phyloP scores from a whole-genome alignment of 2,797 vertebrate species.

The Clarias fuscus region DNA sequence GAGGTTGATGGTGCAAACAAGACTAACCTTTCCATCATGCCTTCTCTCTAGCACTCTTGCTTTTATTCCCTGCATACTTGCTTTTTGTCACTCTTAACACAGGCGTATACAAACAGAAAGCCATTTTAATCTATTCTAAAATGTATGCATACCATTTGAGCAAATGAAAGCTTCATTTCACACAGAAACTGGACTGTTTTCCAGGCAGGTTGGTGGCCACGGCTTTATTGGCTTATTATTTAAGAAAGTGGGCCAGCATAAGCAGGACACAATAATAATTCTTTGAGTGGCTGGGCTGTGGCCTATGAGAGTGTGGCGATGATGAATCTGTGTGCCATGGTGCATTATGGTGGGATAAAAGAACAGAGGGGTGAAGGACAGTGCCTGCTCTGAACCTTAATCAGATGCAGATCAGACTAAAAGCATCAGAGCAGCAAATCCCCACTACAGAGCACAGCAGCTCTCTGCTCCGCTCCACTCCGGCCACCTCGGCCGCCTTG shows the following conservation, averaged over 20 bases:
- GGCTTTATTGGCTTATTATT: conserved; percentile 57
- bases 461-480: conserved; percentile 40
- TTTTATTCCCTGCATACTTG: neutral
- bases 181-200: conserved; percentile 29
- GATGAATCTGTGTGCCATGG: conserved; percentile 74
- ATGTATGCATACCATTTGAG: conserved; percentile 28
- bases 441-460: conserved; percentile 72
- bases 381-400: conserved; percentile 83
- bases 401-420: conserved; percentile 89
- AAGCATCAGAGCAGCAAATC: conserved; percentile 90
- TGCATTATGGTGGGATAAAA: conserved; percentile 79
- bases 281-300: conserved; percentile 65
- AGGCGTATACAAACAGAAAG: conserved; percentile 20
- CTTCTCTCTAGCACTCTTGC: neutral
- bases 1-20: conserved; percentile 34
- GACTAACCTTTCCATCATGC: neutral
- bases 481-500: conserved; percentile 63
- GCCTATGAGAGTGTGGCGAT: conserved; percentile 72
- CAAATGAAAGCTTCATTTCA: conserved; percentile 26
- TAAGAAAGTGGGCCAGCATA: conserved; percentile 66
- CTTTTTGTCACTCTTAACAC: conserved; percentile 18
- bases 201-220: conserved; percentile 38
- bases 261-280: conserved; percentile 74
- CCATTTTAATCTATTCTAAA: conserved; percentile 9
- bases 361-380: conserved; percentile 87